Evolutionary conservation across 2,888 invertebrate genomes (phyloP), one percentile per base, ranked within the genome.

Genomic region (Sphecodes monilicornis): DNA sequence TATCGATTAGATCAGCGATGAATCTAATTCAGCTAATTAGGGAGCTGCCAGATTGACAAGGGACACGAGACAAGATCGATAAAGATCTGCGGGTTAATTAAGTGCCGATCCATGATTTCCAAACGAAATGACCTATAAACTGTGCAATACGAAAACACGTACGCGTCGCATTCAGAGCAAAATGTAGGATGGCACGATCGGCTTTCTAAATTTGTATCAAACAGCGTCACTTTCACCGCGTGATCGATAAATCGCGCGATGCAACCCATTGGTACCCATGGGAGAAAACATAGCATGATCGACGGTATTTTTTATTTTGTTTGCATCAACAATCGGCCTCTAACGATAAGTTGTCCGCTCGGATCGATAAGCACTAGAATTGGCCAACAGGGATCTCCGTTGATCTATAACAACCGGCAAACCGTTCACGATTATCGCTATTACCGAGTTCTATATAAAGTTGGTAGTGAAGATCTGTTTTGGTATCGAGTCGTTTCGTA

Each of bases 171-270:
- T 89, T 74, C 81, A 41, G 89, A 84, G 86, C 88, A 80, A 80
- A 88, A 46, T 57, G 68, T 71, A 69, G 79, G 77, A 80, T 78
- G 76, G 78, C 80, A 71, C 88, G 88, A 90, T 91, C 89, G 92
- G 90, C 93, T 94, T 94, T 94, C 94, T 94, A 94, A 94, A 94
- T 93, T 93, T 91, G 92, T 92, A 92, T 92, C 90, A 91, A 91
- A 89, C 76, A 82, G 79, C 90, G 87, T 92, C 92, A 93, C 93
- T 93, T 93, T 93, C 93, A 93, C 93, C 90, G 88, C 80, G 88
- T 72, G 86, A 89, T 88, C 88, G 82, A 86, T 89, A 89, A 89
- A 85, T 78, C 75, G 77, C 78, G 54, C 70, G 86, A 86, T 86
- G 72, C 66, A 74, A 82, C 73, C 70, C 69, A 73, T 76, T 70